Base-by-base conservation (phyloP, 2,888 invertebrate species). In the Stratiomys singularior region DNA sequence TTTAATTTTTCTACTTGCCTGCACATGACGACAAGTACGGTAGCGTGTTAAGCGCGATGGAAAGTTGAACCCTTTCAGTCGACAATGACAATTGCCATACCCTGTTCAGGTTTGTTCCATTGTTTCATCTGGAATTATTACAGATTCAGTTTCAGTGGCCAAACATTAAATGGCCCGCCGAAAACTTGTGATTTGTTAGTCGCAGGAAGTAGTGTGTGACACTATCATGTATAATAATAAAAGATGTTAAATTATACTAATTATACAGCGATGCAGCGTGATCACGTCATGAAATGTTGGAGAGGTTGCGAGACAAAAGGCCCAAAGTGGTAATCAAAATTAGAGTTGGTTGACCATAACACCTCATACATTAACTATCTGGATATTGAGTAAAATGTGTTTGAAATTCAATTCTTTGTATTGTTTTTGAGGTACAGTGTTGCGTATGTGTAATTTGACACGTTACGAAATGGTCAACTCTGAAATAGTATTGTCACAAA, bases 181-280 rank as follows among this genome's bases (percentile, higher is more conserved):
- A 27, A 74, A 74, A 74, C 23, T 74, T 30, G 28, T 58, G 58
- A 74, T 74, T 74, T 74, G 60, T 74, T 58, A 52, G 56, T 37
- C 15, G 60, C 74, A 74, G 74, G 74, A 74, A 74, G 74, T 74
- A 74, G 74, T 58, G 74, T 74, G 60, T 74, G 74, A 74, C 74
- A 74, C 74, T 37, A 37, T 37, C 74, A 37, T 74, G 58, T 74
- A 74, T 74, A 74, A 74, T 74, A 74, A 69, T 58, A 74, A 74
- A 74, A 74, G 74, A 58, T 58, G 58, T 74, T 58, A 74, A 74
- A 74, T 58, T 58, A 74, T 28, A 60, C 74, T 74, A 74, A 74
- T 74, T 74, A 74, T 74, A 58, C 13, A 21, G 58, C 30, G 60
- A 27, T 74, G 23, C 44, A 23, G 60, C 13, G 67, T 30, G 37